These are phyloP conservation scores for Caranx melampygus DNA, from an alignment of 2,113 vertebrate genomes.

Conservation along the genomic window DNA sequence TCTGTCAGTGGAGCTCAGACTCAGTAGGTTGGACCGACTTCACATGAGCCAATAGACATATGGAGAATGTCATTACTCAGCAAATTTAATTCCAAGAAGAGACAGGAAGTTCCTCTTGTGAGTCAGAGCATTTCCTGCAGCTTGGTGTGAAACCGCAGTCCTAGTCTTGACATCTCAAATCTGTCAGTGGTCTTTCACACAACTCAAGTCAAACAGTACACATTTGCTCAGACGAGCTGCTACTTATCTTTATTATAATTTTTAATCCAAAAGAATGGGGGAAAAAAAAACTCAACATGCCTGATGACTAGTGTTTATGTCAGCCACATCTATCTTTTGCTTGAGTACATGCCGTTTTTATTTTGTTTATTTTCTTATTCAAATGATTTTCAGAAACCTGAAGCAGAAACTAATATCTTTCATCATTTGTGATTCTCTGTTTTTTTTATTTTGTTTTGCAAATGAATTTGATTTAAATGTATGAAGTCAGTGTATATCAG, in stretches of 20 bases:
- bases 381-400: background rate
- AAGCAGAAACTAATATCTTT: background rate
- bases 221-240: too few species aligned
- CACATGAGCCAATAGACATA: background rate
- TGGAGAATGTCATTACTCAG: background rate
- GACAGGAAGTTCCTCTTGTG: background rate
- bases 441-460: background rate
- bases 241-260: too few species aligned
- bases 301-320: too few species aligned
- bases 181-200: background rate
- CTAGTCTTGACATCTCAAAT: background rate
- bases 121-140: constrained; percentile 25
- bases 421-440: background rate
- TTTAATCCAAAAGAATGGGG: too few species aligned
- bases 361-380: background rate
- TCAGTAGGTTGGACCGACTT: background rate
- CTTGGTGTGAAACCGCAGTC: background rate
- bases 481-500: background rate
- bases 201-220: background rate
- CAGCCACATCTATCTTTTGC: background rate
- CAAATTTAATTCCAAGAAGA: background rate
- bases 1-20: background rate
- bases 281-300: too few species aligned
- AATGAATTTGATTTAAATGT: background rate
- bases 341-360: background rate